Conservation (phyloP, 2,113 vertebrate species). For the Corydoras maculifer region DNA sequence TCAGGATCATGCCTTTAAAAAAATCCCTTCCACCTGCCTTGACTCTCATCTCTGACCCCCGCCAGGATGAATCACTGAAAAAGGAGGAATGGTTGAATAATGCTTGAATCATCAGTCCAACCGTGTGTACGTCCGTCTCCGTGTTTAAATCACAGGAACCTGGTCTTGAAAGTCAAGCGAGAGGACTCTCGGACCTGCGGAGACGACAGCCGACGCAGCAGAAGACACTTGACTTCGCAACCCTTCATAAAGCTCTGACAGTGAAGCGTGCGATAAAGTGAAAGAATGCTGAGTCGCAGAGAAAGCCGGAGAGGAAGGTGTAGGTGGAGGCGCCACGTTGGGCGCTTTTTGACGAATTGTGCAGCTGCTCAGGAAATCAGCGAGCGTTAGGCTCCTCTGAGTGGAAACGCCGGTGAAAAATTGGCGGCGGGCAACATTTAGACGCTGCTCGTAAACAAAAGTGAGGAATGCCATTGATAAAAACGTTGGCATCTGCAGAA, state of each 20-base stretch:
- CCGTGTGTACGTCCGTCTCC: too few species aligned
- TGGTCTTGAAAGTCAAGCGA: too few species aligned
- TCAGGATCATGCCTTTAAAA: too few species aligned
- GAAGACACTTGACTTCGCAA: neutral
- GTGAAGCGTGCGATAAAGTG: neutral
- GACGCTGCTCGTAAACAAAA: neutral
- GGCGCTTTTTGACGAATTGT: slow-evolving; percentile 3
- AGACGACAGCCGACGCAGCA: neutral
- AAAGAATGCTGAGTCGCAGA: neutral
- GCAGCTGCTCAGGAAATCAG: neutral
- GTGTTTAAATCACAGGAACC: too few species aligned
- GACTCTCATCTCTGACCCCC: too few species aligned
- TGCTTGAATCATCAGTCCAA: too few species aligned
- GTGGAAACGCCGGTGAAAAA: neutral
- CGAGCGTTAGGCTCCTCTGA: slow-evolving; percentile 1
- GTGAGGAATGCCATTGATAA: neutral
- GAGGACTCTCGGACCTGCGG: too few species aligned
- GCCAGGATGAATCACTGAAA: too few species aligned
- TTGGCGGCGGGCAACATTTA: neutral
- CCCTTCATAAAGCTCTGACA: neutral
- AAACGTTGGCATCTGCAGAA: neutral
- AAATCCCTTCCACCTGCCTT: too few species aligned
- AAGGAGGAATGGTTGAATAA: too few species aligned
- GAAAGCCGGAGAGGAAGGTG: too few species aligned
- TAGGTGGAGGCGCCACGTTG: too few species aligned